These are phyloP conservation scores for Orius laevigatus DNA, from an alignment of 1,140 invertebrate species.

Conservation along the genomic window DNA sequence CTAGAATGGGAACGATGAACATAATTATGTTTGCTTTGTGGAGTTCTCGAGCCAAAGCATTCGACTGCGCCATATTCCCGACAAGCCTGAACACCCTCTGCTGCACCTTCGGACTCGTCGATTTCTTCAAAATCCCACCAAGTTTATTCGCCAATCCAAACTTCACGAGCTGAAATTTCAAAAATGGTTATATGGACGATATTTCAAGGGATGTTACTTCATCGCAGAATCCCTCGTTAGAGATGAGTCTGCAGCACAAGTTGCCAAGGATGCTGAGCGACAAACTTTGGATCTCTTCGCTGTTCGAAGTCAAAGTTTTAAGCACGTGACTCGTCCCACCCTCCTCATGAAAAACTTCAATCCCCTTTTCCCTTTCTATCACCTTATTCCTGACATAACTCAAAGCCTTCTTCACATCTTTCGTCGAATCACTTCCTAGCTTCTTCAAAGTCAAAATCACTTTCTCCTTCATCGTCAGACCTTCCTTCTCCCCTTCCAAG, in stretches of 20 bases:
- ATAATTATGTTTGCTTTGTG: conserved; percentile 15
- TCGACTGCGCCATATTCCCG: conserved; percentile 19
- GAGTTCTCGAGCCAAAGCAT: conserved; percentile 15
- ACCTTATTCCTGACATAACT: conserved; percentile 18
- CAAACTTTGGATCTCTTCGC: conserved; percentile 20
- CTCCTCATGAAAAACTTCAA: conserved; percentile 15
- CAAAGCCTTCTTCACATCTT: conserved; percentile 10
- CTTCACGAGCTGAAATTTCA: conserved; percentile 16
- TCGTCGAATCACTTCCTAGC: conserved; percentile 1
- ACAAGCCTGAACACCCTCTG: conserved; percentile 19
- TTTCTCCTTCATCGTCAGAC: not conserved
- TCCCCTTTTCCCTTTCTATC: conserved; percentile 14
- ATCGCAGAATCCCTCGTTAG: conserved; percentile 15
- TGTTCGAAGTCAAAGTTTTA: conserved; percentile 18
- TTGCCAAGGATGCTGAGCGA: conserved; percentile 21
- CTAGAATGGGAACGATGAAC: conserved; percentile 16
- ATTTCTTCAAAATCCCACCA: conserved; percentile 17
- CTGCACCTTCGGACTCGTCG: conserved; percentile 17
- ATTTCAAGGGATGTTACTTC: conserved; percentile 17
- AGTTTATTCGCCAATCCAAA: conserved; percentile 16
- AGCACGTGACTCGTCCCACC: conserved; percentile 17
- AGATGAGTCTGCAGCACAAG: conserved; percentile 17
- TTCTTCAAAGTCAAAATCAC: not conserved
- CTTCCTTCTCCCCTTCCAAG: not conserved
- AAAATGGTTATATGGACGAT: conserved; percentile 12